Evolutionary conservation across 2,888 invertebrate genomes (phyloP).

Genomic region (Drosophila limbata): DNA sequence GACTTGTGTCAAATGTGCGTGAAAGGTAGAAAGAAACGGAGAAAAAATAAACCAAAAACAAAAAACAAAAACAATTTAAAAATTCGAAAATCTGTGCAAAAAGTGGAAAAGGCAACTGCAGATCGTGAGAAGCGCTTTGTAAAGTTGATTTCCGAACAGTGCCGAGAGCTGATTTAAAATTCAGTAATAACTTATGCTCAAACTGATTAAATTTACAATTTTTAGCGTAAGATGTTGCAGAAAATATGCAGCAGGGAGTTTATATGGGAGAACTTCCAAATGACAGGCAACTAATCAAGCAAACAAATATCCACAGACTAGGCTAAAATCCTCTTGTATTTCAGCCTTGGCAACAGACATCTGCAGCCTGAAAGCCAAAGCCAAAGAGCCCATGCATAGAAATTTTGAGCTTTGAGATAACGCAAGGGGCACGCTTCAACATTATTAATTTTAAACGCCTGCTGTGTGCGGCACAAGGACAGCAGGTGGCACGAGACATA

Average conservation of each 20-base stretch:
- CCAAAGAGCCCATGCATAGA: conserved; percentile 42
- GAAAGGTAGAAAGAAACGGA: conserved; percentile 45
- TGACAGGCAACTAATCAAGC: conserved; percentile 57
- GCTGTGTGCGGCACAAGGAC: conserved; percentile 62
- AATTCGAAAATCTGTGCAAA: conserved; percentile 12
- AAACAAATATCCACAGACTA: conserved; percentile 35
- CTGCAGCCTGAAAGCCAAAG: conserved; percentile 12
- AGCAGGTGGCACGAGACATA: conserved; percentile 65
- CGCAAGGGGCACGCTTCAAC: conserved; percentile 51
- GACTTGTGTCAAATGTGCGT: conserved; percentile 70
- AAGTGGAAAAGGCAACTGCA: neutral
- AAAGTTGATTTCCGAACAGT: conserved; percentile 6
- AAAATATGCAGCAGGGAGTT: conserved; percentile 3
- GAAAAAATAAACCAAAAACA: conserved; percentile 13
- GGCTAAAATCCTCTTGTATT: conserved; percentile 1
- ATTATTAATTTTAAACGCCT: conserved; percentile 77
- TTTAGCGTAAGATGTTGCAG: neutral
- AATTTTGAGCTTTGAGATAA: conserved; percentile 47
- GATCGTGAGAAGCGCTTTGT: conserved; percentile 3
- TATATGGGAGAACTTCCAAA: conserved; percentile 1
- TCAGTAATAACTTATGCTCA: neutral
- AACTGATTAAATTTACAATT: neutral
- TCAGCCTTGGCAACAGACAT: conserved; percentile 12
- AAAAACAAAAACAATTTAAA: neutral
- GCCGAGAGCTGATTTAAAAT: conserved; percentile 5